These are phyloP conservation scores for Neotoxoptera formosana DNA, from an alignment of 1,140 invertebrate genomes.

Conservation along the genomic window DNA sequence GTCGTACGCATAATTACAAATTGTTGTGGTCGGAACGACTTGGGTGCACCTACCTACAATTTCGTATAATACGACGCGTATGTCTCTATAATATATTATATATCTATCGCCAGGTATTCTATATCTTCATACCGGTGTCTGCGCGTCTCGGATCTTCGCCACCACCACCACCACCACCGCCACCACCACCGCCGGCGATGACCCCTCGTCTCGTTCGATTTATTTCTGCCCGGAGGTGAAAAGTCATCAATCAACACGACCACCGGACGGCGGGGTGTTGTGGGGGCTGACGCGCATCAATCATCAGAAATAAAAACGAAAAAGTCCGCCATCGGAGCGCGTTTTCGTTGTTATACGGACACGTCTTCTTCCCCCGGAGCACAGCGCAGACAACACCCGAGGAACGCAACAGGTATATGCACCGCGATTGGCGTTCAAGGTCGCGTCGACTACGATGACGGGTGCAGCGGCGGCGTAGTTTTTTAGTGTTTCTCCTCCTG, in stretches of 20 bases:
- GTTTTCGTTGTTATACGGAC: neutral
- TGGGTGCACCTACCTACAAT: neutral
- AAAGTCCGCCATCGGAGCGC: neutral
- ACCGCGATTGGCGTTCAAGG: neutral
- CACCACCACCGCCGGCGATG: no score
- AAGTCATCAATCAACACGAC: constrained; percentile 32
- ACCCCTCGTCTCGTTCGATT: constrained; percentile 3
- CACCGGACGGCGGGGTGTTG: neutral
- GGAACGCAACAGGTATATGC: neutral
- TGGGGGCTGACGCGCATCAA: constrained; percentile 22
- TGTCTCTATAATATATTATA: neutral
- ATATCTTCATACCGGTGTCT: neutral
- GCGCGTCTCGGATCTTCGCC: neutral
- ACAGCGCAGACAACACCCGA: neutral
- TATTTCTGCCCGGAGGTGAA: neutral
- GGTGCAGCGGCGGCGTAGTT: neutral
- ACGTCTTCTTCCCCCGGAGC: neutral
- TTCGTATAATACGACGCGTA: neutral
- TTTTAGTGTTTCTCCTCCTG: neutral
- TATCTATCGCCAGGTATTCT: neutral
- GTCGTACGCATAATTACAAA: constrained; percentile 24
- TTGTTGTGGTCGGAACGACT: constrained; percentile 20
- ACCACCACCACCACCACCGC: neutral
- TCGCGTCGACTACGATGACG: neutral
- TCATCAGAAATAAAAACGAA: neutral